These are phyloP conservation scores for Mus pahari DNA, from an alignment of 2,113 vertebrate genomes.

Conservation along the genomic window DNA sequence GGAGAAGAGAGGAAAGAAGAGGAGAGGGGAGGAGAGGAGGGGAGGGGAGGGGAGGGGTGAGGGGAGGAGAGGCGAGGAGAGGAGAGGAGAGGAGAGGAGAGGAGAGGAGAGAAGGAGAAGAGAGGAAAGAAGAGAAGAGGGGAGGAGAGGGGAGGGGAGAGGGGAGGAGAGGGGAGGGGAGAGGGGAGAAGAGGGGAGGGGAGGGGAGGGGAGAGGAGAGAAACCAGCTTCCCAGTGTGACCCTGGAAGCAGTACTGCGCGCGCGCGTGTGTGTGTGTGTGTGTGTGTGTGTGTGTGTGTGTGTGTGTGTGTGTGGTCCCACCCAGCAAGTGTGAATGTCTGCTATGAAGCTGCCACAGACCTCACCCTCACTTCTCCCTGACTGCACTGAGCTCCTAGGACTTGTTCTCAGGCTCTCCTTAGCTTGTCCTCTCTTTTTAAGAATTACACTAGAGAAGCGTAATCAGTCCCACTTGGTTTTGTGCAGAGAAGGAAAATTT, in stretches of 20 bases:
- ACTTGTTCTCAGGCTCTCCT: conserved; percentile 81
- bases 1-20: accelerated
- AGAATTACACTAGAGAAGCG: conserved; percentile 79
- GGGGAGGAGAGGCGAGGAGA: background rate
- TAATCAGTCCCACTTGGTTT: conserved; percentile 77
- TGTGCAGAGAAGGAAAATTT: conserved; percentile 76
- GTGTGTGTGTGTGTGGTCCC: background rate
- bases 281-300: too few relatives aligned
- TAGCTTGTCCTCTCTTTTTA: conserved; percentile 79
- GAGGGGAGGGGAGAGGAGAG: too few relatives aligned
- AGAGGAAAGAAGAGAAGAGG: background rate
- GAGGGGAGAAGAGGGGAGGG: accelerated
- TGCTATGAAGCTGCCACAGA: background rate
- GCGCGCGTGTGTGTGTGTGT: too few relatives aligned
- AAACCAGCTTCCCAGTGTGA: background rate
- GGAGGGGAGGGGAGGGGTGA: background rate
- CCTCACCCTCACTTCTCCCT: conserved; percentile 61
- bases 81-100: background rate
- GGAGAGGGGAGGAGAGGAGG: too few relatives aligned
- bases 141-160: too few relatives aligned
- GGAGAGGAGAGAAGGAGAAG: background rate
- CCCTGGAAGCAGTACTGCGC: background rate
- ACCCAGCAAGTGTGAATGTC: background rate
- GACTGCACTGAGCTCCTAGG: conserved; percentile 59
- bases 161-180: accelerated